These are phyloP conservation scores for Notodonta ziczac DNA, from an alignment of 2,888 invertebrate genomes.

Conservation along the genomic window DNA sequence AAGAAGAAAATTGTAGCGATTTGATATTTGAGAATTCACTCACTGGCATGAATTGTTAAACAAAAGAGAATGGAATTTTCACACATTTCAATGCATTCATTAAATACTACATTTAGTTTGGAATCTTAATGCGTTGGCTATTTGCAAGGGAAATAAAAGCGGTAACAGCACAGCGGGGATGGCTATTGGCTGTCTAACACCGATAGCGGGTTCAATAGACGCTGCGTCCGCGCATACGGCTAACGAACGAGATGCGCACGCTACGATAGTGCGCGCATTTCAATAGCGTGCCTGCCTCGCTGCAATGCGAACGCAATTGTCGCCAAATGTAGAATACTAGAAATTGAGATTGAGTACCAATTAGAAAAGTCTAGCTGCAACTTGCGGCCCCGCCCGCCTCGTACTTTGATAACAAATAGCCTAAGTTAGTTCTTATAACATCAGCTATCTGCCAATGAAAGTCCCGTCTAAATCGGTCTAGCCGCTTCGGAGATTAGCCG, in stretches of 20 bases:
- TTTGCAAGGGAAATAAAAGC: slow-evolving; percentile 43
- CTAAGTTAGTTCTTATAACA: too few species aligned
- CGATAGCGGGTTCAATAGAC: slow-evolving; percentile 77
- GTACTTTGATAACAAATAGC: too few species aligned
- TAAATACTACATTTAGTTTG: slow-evolving; percentile 30
- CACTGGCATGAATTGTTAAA: not conserved
- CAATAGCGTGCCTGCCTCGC: slow-evolving; percentile 43
- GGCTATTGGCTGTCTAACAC: slow-evolving; percentile 72
- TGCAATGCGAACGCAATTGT: not conserved
- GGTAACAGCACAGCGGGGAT: slow-evolving; percentile 43
- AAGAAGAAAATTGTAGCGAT: not conserved
- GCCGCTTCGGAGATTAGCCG: too few species aligned
- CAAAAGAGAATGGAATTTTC: slow-evolving; percentile 12
- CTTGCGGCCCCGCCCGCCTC: too few species aligned
- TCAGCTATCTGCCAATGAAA: too few species aligned
- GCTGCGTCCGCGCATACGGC: slow-evolving; percentile 56
- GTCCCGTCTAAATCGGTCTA: too few species aligned
- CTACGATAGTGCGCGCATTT: slow-evolving; percentile 74
- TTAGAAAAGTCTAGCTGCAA: not conserved
- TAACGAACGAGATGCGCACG: slow-evolving; percentile 78
- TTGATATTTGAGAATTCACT: not conserved
- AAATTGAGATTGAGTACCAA: not conserved
- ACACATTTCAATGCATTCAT: slow-evolving; percentile 32
- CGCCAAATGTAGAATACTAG: not conserved
- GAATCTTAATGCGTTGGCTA: slow-evolving; percentile 15